A percentile compares a stretch with the other conserved stretches of the same genome.
Conservation (phyloP, 1,140 invertebrate species). For the Aphelinus certus region DNA sequence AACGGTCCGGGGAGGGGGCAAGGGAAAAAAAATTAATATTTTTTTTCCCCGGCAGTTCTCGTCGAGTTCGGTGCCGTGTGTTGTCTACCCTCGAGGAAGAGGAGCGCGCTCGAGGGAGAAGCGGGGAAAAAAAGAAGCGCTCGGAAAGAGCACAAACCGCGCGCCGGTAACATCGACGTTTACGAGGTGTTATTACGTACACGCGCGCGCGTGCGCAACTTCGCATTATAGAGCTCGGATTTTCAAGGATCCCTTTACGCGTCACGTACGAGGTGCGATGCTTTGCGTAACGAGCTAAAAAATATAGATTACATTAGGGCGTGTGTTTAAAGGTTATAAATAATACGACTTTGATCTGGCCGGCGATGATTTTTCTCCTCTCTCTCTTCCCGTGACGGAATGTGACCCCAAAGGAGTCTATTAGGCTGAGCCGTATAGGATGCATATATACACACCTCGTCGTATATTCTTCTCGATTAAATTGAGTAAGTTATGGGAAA, state of each 20-base stretch:
- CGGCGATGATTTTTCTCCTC: constrained; percentile 1
- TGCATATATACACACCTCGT: too few species aligned
- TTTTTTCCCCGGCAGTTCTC: constrained; percentile 7
- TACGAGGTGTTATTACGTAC: constrained; percentile 40
- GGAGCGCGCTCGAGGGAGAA: too few species aligned
- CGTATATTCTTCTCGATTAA: too few species aligned
- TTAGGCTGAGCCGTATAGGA: too few species aligned
- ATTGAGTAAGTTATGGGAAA: not conserved
- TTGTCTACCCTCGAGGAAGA: constrained; percentile 13
- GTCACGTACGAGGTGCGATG: constrained; percentile 1
- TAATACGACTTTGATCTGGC: constrained; percentile 11
- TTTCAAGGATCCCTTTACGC: constrained; percentile 25
- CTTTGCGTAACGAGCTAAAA: constrained; percentile 11
- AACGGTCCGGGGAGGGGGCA: constrained; percentile 2
- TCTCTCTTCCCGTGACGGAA: too few species aligned
- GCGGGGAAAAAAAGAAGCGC: too few species aligned
- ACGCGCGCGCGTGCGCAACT: constrained; percentile 14
- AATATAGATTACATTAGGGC: constrained; percentile 28
- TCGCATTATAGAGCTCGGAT: not conserved
- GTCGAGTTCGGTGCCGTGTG: not conserved
- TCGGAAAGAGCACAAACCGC: not conserved
- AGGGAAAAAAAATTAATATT: constrained; percentile 30
- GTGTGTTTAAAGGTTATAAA: not conserved
- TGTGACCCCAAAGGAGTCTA: too few species aligned
- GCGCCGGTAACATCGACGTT: constrained; percentile 28